These are phyloP conservation scores for Onychomys torridus DNA, from an alignment of 2,797 vertebrate genomes.

Conservation along the genomic window DNA sequence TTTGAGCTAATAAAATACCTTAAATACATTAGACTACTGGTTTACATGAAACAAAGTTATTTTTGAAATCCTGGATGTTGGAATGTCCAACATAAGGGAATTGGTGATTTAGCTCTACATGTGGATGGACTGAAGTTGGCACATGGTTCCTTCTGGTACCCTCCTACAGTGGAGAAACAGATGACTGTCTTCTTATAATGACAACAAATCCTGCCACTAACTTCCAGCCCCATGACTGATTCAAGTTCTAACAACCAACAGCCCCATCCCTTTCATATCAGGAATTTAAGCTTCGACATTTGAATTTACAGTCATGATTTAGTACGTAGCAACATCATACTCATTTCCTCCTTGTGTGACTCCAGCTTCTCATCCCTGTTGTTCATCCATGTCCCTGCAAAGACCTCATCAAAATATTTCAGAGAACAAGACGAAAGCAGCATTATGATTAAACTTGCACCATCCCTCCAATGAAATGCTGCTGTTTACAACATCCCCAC, in stretches of 20 bases:
- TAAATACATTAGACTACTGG: background rate
- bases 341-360: background rate
- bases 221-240: background rate
- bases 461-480: background rate
- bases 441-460: background rate
- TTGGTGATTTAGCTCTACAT: accelerated
- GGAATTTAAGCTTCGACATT: background rate
- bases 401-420: background rate
- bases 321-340: background rate
- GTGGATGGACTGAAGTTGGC: background rate
- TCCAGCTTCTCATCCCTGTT: background rate
- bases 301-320: background rate
- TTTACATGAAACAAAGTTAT: background rate
- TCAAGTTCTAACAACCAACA: background rate
- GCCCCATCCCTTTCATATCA: background rate
- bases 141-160: background rate
- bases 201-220: background rate
- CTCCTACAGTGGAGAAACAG: background rate
- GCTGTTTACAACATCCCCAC: background rate
- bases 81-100: background rate
- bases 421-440: background rate
- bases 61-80: background rate
- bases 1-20: background rate
- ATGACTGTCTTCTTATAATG: too few species aligned
- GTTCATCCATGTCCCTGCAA: background rate